Evolutionary conservation across 2,797 vertebrate genomes (phyloP).

Genomic region (Helarctos malayanus): DNA sequence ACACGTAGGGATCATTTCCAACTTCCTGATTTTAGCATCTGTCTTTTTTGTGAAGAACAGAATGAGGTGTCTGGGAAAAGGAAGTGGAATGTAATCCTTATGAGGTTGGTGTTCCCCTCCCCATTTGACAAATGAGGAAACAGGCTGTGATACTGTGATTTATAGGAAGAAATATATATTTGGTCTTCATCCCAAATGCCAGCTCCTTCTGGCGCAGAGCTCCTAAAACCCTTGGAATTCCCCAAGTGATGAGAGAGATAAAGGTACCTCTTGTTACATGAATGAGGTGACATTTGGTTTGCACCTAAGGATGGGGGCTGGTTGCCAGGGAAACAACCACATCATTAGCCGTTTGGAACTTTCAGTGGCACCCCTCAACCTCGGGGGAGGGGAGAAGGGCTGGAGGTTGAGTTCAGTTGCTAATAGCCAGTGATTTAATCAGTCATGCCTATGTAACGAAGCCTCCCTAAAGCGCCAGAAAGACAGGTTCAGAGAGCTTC

Average conservation of each 20-base stretch:
- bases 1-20: neutral
- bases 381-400: neutral
- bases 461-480: neutral
- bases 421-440: neutral
- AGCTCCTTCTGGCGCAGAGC: neutral
- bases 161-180: neutral
- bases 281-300: neutral
- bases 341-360: neutral
- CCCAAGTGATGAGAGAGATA: neutral
- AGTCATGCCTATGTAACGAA: neutral
- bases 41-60: neutral
- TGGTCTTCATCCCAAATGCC: neutral
- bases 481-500: neutral
- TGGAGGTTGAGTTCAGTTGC: neutral
- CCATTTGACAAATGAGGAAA: neutral
- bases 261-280: neutral
- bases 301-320: neutral
- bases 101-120: neutral
- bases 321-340: neutral
- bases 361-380: neutral
- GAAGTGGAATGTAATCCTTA: neutral
- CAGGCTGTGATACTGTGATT: neutral
- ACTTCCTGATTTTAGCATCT: neutral
- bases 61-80: neutral
- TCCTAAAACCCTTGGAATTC: neutral